phyloP scores from a whole-genome alignment of 2,888 invertebrate genomes.

The Lasiommata megera region DNA sequence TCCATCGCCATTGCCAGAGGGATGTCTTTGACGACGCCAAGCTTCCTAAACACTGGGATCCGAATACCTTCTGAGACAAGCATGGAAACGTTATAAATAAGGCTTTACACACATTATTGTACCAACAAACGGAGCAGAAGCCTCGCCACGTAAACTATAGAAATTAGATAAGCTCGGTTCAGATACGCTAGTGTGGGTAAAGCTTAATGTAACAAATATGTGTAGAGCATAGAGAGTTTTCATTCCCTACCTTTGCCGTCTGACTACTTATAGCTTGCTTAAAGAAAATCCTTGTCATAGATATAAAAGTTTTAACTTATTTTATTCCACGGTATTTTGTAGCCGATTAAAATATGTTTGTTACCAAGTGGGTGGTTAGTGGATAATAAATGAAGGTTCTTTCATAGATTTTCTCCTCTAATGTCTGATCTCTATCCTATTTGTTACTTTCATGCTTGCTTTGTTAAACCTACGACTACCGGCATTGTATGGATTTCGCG shows the following conservation, averaged over 20 bases:
- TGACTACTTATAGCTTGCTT: not conserved
- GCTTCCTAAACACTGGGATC: conserved; percentile 13
- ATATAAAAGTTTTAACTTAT: too few species aligned
- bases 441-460: conserved; percentile 13
- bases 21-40: conserved; percentile 45
- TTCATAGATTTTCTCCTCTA: not conserved
- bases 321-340: too few species aligned
- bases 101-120: conserved; percentile 2
- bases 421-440: conserved; percentile 22
- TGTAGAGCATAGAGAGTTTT: not conserved
- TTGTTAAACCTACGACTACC: conserved; percentile 24
- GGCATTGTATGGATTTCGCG: conserved; percentile 31
- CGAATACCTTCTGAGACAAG: conserved; percentile 5
- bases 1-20: conserved; percentile 35
- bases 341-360: too few species aligned
- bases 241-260: not conserved
- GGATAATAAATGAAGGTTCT: not conserved
- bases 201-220: conserved; percentile 3
- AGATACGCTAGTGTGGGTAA: conserved; percentile 4
- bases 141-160: not conserved
- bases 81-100: conserved; percentile 13
- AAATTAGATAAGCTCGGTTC: not conserved
- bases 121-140: not conserved
- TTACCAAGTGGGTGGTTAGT: not conserved
- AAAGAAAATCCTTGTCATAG: not conserved